A percentile compares a stretch with the other conserved stretches of the same genome.
Evolutionary conservation across 2,113 vertebrate genomes (phyloP).

Genomic region (Rhizomys pruinosus): DNA sequence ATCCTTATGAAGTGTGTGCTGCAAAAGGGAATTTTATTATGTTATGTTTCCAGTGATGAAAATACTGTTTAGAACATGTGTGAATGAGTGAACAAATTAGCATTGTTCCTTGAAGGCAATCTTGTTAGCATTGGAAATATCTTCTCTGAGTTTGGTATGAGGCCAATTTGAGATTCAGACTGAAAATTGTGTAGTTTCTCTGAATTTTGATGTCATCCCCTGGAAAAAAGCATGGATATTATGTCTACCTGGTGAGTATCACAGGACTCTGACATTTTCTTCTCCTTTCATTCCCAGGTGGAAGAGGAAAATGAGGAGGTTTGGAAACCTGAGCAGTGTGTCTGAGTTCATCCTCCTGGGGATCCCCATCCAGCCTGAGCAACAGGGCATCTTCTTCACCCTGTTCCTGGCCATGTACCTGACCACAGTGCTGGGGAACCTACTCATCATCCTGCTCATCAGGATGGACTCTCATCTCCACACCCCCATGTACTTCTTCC

Average conservation of each 20-base stretch:
- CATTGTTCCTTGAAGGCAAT: neutral
- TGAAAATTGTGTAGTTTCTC: neutral
- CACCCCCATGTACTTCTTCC: too few species aligned
- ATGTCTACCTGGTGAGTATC: neutral
- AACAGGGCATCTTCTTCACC: neutral
- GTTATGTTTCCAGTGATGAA: neutral
- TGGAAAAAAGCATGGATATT: neutral
- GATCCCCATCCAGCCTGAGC: neutral
- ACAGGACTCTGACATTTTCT: neutral
- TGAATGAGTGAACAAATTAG: neutral
- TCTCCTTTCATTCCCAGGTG: neutral
- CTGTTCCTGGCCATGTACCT: neutral
- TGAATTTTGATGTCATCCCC: neutral
- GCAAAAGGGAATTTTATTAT: neutral
- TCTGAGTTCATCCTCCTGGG: conserved; percentile 50
- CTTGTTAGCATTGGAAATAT: neutral
- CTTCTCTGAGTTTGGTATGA: neutral
- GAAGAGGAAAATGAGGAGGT: neutral
- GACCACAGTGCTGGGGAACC: too few species aligned
- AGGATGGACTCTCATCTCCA: too few species aligned
- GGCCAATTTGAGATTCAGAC: neutral
- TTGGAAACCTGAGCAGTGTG: neutral
- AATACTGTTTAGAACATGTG: neutral
- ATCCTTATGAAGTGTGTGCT: too few species aligned
- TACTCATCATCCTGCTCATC: too few species aligned